Evolutionary conservation across 1,140 invertebrate genomes (phyloP), one percentile per base, ranked within the genome.

Genomic region (Formica selysi): DNA sequence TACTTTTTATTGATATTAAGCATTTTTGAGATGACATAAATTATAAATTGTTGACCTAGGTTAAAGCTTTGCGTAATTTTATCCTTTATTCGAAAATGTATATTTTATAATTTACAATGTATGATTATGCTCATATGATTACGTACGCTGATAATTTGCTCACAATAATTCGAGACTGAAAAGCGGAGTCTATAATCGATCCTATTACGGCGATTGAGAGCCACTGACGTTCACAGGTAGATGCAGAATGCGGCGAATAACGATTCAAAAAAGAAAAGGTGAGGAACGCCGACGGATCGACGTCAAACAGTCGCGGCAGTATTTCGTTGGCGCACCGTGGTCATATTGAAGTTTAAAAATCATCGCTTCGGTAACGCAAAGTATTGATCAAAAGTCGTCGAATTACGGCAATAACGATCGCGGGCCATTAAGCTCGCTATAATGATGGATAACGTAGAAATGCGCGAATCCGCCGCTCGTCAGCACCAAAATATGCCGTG

Each of bases 311-410:
- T 73, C 78, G 59, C 51, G 76, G 64, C 76, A 67, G 44, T 70
- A 67, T 78, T 86, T 83, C 29, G 74, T 65, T 59, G 64, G 16
- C 76, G 74, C 51, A 41, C 84, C 44, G 26, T 79, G 38, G 59
- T 85, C 61, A 78, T 78, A 79, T 79, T 41, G 74, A 68, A 86
- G 68, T 86, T 79, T 68, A 68, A 86, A 86, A 86, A 86, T 86
- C 74, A 86, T 68, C 84, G 68, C 74, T 64, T 78, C 62, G 76
- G 73, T 61, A 78, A 68, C 74, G 61, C 76, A 36, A 79, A 79
- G 64, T 86, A 86, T 78, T 78, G 84, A 86, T 79, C 76, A 80
- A 86, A 79, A 79, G 74, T 86, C 74, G 74, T 86, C 74, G 74
- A 86, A 83, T 80, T 83, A 83, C 79, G 54, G 38, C 38, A 38